Percentiles rank a stretch among this genome's conserved stretches.
Evolutionary conservation across 1,140 invertebrate species (phyloP).

Genomic region (Drosophila ambigua): DNA sequence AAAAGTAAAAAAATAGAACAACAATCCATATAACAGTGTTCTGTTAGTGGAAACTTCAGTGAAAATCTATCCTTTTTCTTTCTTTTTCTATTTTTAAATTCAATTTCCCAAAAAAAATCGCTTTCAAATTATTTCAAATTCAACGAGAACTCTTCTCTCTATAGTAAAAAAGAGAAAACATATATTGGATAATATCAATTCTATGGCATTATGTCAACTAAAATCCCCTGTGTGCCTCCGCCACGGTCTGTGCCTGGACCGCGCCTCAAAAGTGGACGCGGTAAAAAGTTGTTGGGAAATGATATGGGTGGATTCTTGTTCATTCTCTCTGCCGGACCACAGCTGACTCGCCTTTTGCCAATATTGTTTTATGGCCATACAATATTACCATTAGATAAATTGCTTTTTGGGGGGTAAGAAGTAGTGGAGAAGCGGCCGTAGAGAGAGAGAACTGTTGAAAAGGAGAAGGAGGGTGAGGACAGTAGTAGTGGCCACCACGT

Average conservation of each 20-base stretch:
- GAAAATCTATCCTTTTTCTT: too few species aligned
- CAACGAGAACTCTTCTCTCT: too few species aligned
- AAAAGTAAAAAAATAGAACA: too few species aligned
- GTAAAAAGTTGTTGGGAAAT: conserved; percentile 5
- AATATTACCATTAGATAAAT: conserved; percentile 82
- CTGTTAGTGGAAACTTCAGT: too few species aligned
- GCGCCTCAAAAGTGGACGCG: conserved; percentile 52
- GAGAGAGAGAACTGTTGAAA: neutral
- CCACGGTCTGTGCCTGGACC: neutral
- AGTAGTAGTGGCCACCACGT: conserved; percentile 45
- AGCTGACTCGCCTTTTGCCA: conserved; percentile 71
- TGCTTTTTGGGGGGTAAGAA: conserved; percentile 54
- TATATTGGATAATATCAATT: conserved; percentile 3
- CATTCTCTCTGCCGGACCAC: conserved; percentile 18
- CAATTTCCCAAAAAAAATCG: too few species aligned
- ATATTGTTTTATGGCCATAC: conserved; percentile 81
- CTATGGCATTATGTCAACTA: conserved; percentile 35
- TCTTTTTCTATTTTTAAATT: too few species aligned
- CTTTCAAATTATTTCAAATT: too few species aligned
- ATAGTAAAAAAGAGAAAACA: neutral
- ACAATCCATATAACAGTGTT: too few species aligned
- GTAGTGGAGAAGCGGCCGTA: neutral
- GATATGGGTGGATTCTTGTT: neutral
- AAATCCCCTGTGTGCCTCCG: conserved; percentile 20
- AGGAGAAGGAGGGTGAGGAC: neutral